These are phyloP conservation scores for Parasteatoda tepidariorum DNA, from an alignment of 1,140 invertebrate species.

Conservation along the genomic window DNA sequence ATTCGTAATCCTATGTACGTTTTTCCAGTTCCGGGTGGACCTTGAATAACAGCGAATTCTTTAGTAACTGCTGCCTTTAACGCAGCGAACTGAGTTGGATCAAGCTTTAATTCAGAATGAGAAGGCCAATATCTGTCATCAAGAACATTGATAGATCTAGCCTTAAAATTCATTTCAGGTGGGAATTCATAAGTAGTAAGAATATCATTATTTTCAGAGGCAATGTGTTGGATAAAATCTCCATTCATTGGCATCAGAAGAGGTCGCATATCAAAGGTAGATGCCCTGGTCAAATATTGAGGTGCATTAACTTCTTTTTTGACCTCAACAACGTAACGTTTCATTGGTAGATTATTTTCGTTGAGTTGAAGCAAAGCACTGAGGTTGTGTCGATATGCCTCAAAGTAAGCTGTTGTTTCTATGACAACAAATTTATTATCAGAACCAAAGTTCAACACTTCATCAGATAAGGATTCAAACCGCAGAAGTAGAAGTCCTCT, in stretches of 20 bases:
- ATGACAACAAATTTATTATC: conserved; percentile 66
- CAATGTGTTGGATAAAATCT: conserved; percentile 3
- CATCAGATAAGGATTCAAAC: conserved; percentile 34
- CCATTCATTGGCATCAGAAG: conserved; percentile 60
- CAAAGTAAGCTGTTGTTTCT: conserved; percentile 71
- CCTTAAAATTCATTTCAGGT: background rate
- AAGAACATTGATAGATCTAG: conserved; percentile 62
- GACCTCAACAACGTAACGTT: conserved; percentile 64
- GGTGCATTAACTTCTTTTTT: conserved; percentile 43
- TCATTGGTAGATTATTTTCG: conserved; percentile 67
- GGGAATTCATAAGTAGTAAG: background rate
- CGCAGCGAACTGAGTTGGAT: conserved; percentile 70
- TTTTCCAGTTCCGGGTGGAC: conserved; percentile 83
- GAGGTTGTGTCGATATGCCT: conserved; percentile 71
- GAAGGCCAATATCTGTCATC: conserved; percentile 49
- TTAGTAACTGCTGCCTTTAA: conserved; percentile 69
- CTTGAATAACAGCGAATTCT: conserved; percentile 79
- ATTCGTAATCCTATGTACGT: conserved; percentile 76
- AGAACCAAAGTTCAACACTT: conserved; percentile 7
- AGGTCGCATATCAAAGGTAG: conserved; percentile 37
- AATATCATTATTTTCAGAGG: background rate
- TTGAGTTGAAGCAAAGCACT: conserved; percentile 67
- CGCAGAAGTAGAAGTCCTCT: conserved; percentile 65
- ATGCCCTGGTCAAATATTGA: conserved; percentile 25
- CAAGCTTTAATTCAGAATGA: conserved; percentile 65